Evolutionary conservation across 2,888 invertebrate species (phyloP).

Genomic region (Lysandra coridon): DNA sequence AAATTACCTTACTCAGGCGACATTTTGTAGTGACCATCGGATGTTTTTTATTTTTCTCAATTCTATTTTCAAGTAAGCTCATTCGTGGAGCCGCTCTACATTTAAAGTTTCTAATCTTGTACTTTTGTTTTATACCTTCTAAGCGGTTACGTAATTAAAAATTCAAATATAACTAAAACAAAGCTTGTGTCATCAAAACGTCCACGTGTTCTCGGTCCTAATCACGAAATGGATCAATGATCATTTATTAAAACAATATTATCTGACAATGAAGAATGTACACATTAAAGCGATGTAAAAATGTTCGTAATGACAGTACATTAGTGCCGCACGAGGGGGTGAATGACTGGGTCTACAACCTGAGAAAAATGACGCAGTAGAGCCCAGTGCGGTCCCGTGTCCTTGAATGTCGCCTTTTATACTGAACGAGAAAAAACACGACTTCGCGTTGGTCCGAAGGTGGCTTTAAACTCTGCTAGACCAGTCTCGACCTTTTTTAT

Average conservation of each 20-base stretch:
- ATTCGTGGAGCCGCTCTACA: not conserved
- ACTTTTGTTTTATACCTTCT: not conserved
- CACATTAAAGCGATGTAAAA: slow-evolving; percentile 21
- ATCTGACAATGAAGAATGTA: slow-evolving; percentile 26
- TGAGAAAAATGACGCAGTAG: slow-evolving; percentile 52
- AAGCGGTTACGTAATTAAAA: not conserved
- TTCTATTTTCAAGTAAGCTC: not conserved
- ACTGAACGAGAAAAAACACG: slow-evolving; percentile 18
- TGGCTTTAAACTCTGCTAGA: slow-evolving; percentile 20
- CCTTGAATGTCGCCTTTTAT: slow-evolving; percentile 47
- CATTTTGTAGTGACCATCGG: not conserved
- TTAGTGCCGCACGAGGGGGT: slow-evolving; percentile 46
- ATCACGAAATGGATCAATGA: slow-evolving; percentile 7
- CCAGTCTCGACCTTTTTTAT: not conserved
- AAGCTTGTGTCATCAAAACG: not conserved
- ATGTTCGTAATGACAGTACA: slow-evolving; percentile 31
- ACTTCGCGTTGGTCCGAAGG: slow-evolving; percentile 16
- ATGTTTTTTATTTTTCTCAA: not conserved
- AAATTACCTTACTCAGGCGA: not conserved
- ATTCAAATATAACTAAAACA: not conserved
- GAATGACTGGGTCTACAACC: slow-evolving; percentile 59
- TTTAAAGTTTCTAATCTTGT: not conserved
- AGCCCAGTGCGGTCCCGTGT: slow-evolving; percentile 46
- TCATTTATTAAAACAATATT: slow-evolving; percentile 25
- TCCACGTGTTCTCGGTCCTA: slow-evolving; percentile 1